A percentile compares a stretch with the other conserved stretches of the same genome.
phyloP scores from a whole-genome alignment of 2,113 vertebrate species.

The Eolophus roseicapilla region DNA sequence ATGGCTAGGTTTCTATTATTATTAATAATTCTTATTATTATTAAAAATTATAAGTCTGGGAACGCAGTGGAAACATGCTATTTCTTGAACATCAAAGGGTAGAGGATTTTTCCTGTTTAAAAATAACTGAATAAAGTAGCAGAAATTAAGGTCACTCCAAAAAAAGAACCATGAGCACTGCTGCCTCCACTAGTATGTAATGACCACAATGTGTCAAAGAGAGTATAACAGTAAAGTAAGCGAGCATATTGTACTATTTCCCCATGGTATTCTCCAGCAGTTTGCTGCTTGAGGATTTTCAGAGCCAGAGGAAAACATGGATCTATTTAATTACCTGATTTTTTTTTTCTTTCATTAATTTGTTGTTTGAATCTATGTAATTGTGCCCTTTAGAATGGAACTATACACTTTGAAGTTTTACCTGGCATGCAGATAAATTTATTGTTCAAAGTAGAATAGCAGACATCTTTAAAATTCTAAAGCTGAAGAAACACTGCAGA shows the following conservation, averaged over 20 bases:
- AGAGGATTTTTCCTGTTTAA: not conserved
- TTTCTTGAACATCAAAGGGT: not conserved
- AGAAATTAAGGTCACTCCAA: not conserved
- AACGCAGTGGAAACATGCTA: not conserved
- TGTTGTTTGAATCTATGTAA: not conserved
- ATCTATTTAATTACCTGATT: not conserved
- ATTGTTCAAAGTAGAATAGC: not conserved
- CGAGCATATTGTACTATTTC: not conserved
- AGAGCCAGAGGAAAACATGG: not conserved
- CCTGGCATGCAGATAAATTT: not conserved
- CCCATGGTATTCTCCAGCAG: not conserved
- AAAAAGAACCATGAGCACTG: not conserved
- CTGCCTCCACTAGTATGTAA: not conserved
- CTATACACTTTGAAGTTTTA: not conserved
- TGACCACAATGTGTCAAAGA: not conserved
- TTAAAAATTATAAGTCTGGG: not conserved
- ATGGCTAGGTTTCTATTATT: not conserved
- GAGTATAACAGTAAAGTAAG: not conserved
- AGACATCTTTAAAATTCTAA: not conserved
- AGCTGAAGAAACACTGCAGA: not conserved
- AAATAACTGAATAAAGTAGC: not conserved
- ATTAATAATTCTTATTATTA: not conserved
- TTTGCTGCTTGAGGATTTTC: not conserved
- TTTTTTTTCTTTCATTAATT: not conserved
- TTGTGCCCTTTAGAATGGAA: not conserved